A percentile compares a stretch with the other conserved stretches of the same genome.
phyloP scores from a whole-genome alignment of 2,113 vertebrate genomes.

The Furnarius figulus region DNA sequence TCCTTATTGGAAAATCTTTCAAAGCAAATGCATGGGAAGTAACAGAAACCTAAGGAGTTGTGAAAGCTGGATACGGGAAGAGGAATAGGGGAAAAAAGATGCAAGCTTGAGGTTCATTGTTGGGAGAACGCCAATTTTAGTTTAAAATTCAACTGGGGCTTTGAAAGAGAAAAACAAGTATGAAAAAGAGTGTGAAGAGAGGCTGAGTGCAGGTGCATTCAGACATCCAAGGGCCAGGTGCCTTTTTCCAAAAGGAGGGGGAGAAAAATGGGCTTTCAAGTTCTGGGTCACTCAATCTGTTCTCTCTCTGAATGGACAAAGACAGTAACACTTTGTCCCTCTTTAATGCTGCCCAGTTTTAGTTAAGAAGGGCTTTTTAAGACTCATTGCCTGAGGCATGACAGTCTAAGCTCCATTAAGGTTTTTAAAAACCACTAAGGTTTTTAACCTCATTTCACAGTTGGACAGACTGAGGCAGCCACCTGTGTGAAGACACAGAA shows the following conservation, averaged over 20 bases:
- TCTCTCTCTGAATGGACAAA: background rate
- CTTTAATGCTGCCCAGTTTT: background rate
- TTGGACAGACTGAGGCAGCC: background rate
- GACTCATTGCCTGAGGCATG: background rate
- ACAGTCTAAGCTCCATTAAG: background rate
- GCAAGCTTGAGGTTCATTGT: background rate
- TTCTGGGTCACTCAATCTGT: background rate
- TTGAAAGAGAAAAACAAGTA: background rate
- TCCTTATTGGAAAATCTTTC: slow-evolving; percentile 7
- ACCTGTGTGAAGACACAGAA: background rate
- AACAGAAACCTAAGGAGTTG: background rate
- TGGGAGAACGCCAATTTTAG: background rate
- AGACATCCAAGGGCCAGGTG: background rate
- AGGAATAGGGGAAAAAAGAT: background rate
- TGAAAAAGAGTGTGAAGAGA: background rate
- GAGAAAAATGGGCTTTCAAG: background rate
- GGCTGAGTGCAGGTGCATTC: background rate
- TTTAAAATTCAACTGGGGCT: background rate
- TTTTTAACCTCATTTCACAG: background rate
- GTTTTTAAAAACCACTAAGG: background rate
- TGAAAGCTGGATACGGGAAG: background rate
- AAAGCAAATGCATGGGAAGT: background rate
- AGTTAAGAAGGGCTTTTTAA: background rate
- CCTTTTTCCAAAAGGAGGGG: background rate
- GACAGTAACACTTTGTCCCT: background rate